Conservation (phyloP, 1,140 invertebrate genomes). For the Saxidomus purpurata region DNA sequence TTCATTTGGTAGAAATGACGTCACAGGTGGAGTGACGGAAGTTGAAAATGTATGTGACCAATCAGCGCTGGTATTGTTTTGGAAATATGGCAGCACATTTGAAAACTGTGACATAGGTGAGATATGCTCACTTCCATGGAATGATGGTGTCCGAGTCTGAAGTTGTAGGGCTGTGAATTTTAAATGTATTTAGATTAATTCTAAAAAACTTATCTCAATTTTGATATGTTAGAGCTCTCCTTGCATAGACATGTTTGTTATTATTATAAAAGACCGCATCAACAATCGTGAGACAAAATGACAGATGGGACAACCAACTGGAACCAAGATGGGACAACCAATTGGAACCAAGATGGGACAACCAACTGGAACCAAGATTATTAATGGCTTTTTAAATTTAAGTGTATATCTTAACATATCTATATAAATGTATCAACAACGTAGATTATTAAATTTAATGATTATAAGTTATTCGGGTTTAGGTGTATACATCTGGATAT, state of each 20-base stretch:
- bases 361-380: neutral
- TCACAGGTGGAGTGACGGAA: neutral
- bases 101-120: slow-evolving; percentile 32
- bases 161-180: slow-evolving; percentile 17
- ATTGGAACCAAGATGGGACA: neutral
- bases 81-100: slow-evolving; percentile 70
- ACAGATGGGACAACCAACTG: neutral
- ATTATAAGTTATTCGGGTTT: no score
- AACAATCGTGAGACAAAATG: no score
- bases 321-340: neutral
- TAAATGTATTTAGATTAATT: neutral
- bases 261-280: neutral
- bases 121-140: slow-evolving; percentile 31
- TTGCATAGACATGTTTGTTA: neutral
- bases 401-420: no score
- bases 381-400: no score
- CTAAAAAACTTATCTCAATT: neutral
- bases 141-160: neutral
- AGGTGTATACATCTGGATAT: no score
- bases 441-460: no score
- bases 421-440: no score
- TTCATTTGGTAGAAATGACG: slow-evolving; percentile 21
- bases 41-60: slow-evolving; percentile 47
- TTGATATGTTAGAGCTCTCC: neutral
- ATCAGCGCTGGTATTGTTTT: slow-evolving; percentile 67